phyloP scores from a whole-genome alignment of 2,113 vertebrate species.

The Aphyosemion australe region DNA sequence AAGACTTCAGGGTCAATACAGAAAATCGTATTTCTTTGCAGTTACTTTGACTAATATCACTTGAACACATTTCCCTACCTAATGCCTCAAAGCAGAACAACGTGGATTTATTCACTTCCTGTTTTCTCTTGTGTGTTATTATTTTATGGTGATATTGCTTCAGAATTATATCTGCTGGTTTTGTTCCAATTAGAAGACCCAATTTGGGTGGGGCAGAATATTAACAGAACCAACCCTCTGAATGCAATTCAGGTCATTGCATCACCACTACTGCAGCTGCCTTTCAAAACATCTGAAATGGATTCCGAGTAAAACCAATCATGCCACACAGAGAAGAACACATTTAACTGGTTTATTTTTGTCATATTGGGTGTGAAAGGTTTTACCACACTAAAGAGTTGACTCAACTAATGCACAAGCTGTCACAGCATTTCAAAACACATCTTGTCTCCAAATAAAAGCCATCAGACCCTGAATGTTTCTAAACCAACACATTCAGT shows the following conservation, averaged over 20 bases:
- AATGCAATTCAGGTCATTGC: background rate
- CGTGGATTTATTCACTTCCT: too few relatives aligned
- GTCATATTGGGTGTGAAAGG: background rate
- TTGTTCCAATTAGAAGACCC: background rate
- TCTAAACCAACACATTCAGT: too few relatives aligned
- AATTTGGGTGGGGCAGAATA: background rate
- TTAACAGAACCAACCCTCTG: background rate
- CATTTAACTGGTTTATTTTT: background rate
- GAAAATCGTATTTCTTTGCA: too few relatives aligned
- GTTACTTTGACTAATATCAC: too few relatives aligned
- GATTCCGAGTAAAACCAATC: background rate
- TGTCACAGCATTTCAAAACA: slow-evolving; percentile 8
- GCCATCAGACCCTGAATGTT: too few relatives aligned
- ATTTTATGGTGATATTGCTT: too few relatives aligned
- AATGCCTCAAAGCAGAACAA: too few relatives aligned
- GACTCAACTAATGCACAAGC: background rate
- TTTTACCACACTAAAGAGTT: slow-evolving; percentile 8
- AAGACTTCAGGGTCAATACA: too few relatives aligned
- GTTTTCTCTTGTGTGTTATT: too few relatives aligned
- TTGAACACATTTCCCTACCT: too few relatives aligned
- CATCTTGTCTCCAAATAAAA: background rate
- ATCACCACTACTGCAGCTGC: background rate
- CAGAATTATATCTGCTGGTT: background rate
- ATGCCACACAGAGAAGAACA: background rate
- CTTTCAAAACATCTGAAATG: background rate